These are phyloP conservation scores for Mystacides longicornis DNA, from an alignment of 2,888 invertebrate genomes.

Conservation along the genomic window DNA sequence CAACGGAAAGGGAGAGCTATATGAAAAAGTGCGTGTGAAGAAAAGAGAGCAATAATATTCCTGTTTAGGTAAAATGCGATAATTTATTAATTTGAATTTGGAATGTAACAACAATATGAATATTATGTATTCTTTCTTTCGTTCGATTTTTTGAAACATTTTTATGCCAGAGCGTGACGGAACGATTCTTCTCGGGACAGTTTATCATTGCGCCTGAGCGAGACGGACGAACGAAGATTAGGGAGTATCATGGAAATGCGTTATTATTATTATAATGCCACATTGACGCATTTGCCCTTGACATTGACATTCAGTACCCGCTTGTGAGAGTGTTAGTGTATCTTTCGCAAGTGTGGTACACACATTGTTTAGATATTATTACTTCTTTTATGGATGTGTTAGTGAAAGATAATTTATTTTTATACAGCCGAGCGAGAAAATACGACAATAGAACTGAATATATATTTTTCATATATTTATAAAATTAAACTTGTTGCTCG, in stretches of 20 bases:
- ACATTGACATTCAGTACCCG: conserved; percentile 16
- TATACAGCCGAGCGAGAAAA: not conserved
- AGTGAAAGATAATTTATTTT: not conserved
- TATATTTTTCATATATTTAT: too few relatives aligned
- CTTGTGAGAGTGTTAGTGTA: not conserved
- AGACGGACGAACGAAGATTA: not conserved
- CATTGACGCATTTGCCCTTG: conserved; percentile 20
- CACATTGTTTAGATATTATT: not conserved
- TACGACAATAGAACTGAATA: too few relatives aligned
- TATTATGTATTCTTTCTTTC: too few relatives aligned
- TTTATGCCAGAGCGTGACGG: not conserved
- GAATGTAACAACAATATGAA: not conserved
- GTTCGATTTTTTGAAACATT: too few relatives aligned
- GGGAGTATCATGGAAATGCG: conserved; percentile 3
- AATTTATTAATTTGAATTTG: conserved; percentile 1
- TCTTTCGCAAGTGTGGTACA: not conserved
- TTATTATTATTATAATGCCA: conserved; percentile 18
- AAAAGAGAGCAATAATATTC: not conserved
- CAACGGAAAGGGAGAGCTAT: not conserved
- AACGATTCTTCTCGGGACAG: not conserved
- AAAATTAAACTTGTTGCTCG: too few relatives aligned
- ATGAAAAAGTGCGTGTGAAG: not conserved
- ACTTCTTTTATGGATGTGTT: not conserved
- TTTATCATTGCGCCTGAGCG: not conserved
- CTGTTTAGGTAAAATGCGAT: conserved; percentile 1